phyloP scores from a whole-genome alignment of 2,113 vertebrate genomes.

The Andinoacara biseriatus region DNA sequence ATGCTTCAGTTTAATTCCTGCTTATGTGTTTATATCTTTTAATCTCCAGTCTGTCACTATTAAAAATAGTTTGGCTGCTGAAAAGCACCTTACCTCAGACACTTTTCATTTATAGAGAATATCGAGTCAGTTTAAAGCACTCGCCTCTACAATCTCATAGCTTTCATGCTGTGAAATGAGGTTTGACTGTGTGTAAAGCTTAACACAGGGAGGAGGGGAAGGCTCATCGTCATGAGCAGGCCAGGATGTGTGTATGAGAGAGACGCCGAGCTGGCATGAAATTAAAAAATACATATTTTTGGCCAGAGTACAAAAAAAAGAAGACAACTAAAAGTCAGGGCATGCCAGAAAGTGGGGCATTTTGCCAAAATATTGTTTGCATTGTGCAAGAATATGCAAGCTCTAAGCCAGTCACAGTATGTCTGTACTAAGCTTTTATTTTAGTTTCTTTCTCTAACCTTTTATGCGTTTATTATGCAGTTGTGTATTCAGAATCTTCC shows the following conservation, averaged over 20 bases:
- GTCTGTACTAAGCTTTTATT: background rate
- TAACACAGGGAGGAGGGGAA: slow-evolving; percentile 31
- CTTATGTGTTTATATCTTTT: background rate
- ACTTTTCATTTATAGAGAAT: slow-evolving; percentile 49
- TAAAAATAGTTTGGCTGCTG: slow-evolving; percentile 28
- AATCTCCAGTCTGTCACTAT: background rate
- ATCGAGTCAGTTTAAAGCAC: slow-evolving; percentile 26
- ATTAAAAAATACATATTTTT: slow-evolving; percentile 12
- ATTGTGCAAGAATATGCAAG: background rate
- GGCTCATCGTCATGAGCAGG: slow-evolving; percentile 13
- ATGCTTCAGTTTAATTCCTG: background rate
- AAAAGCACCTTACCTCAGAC: slow-evolving; percentile 38
- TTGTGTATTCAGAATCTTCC: background rate
- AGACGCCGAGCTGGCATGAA: background rate
- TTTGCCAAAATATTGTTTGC: background rate
- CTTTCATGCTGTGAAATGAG: slow-evolving; percentile 51
- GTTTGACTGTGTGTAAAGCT: slow-evolving; percentile 40
- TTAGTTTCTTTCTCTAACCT: background rate
- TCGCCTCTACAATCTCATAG: slow-evolving; percentile 1
- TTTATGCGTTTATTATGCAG: background rate
- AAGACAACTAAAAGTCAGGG: background rate
- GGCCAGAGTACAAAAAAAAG: background rate
- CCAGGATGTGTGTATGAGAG: background rate
- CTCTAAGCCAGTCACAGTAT: background rate
- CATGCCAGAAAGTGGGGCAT: background rate